Conservation (phyloP, 1,140 invertebrate species). For the Aphaenogaster rudis region DNA sequence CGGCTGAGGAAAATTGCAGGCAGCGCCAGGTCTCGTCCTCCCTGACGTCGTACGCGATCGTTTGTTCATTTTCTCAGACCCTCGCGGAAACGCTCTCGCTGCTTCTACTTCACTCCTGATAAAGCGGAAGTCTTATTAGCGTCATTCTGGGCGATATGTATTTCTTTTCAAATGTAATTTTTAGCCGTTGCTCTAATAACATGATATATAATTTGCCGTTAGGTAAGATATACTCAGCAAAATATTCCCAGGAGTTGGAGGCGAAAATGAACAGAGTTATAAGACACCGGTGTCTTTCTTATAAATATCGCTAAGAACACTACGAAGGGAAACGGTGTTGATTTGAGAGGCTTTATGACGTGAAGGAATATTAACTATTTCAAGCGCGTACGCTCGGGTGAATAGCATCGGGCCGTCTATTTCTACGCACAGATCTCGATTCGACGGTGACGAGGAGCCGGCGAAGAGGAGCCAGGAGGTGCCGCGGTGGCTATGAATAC, state of each 20-base stretch:
- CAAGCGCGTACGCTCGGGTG: constrained; percentile 40
- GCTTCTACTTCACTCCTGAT: constrained; percentile 1
- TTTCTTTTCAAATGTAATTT: neutral
- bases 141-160: neutral
- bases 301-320: neutral
- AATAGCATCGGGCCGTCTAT: constrained; percentile 52
- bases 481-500: constrained; percentile 33
- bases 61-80: constrained; percentile 52
- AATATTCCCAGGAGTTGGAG: neutral
- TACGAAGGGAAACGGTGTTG: neutral
- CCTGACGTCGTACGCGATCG: constrained; percentile 4
- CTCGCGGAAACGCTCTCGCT: neutral
- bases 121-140: constrained; percentile 4
- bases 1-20: constrained; percentile 59
- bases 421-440: constrained; percentile 41
- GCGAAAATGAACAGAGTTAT: neutral
- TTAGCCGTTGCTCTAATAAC: neutral
- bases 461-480: neutral
- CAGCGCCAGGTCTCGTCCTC: neutral
- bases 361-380: constrained; percentile 35
- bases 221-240: neutral
- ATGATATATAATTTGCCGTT: neutral
- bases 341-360: constrained; percentile 2
- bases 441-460: neutral
- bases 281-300: neutral